A percentile compares a stretch with the other conserved stretches of the same genome.
Conservation (phyloP, 2,888 invertebrate genomes). For the Synanthedon myopaeformis region DNA sequence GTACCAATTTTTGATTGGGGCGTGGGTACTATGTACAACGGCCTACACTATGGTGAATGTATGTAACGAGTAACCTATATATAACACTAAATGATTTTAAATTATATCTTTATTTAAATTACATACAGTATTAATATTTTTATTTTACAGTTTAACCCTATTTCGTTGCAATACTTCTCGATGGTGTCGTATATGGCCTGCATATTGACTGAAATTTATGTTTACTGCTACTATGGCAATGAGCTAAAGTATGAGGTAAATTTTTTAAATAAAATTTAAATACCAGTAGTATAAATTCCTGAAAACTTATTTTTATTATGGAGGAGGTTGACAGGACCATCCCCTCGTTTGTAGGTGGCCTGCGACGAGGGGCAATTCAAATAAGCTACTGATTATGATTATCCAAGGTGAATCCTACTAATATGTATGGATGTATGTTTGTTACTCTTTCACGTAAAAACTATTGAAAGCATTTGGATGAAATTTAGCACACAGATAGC, state of each 20-base stretch:
- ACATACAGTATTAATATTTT: neutral
- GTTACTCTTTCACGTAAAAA: too few relatives aligned
- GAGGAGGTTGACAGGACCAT: too few relatives aligned
- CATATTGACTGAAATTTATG: constrained; percentile 29
- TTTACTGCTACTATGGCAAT: constrained; percentile 40
- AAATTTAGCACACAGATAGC: too few relatives aligned
- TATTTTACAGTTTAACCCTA: constrained; percentile 25
- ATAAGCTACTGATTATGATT: too few relatives aligned
- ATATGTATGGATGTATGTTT: too few relatives aligned
- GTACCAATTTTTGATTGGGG: constrained; percentile 21
- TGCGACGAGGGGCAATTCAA: too few relatives aligned
- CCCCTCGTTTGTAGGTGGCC: too few relatives aligned
- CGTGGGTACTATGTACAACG: constrained; percentile 25
- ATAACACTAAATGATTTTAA: neutral
- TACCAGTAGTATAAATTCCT: too few relatives aligned
- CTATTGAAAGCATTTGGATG: too few relatives aligned
- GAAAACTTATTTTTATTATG: too few relatives aligned
- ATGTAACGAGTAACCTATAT: constrained; percentile 5
- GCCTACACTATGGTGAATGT: constrained; percentile 21
- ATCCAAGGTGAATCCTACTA: too few relatives aligned
- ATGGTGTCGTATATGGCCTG: constrained; percentile 39
- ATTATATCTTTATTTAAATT: neutral
- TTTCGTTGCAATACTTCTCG: constrained; percentile 32
- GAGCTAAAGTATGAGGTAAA: constrained; percentile 29
- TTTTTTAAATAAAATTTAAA: neutral